A percentile compares a stretch with the other conserved stretches of the same genome.
Evolutionary conservation across 2,888 invertebrate species (phyloP).

Genomic region (Agriopis marginaria): DNA sequence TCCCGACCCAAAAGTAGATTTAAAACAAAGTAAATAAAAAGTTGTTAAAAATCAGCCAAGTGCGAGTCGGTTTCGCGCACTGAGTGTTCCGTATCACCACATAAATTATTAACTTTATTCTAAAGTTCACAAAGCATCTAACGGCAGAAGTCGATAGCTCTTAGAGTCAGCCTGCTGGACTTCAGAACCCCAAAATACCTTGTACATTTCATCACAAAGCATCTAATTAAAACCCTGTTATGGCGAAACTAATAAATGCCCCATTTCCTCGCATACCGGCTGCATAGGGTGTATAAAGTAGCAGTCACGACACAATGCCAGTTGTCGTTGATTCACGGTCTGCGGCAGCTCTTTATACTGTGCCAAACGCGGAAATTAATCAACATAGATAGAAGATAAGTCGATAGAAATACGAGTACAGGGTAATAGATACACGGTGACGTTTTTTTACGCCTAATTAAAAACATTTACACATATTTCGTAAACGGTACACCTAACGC

Average conservation of each 20-base stretch:
- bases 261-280: neutral
- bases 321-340: constrained; percentile 49
- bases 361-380: constrained; percentile 18
- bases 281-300: constrained; percentile 42
- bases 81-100: no score
- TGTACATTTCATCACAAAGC: neutral
- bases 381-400: constrained; percentile 4
- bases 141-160: neutral
- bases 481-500: no score
- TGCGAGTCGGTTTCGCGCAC: no score
- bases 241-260: constrained; percentile 15
- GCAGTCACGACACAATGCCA: constrained; percentile 40
- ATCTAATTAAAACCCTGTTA: constrained; percentile 30
- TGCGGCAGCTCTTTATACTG: constrained; percentile 57
- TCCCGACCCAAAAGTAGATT: no score
- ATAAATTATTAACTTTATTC: no score
- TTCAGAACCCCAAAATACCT: neutral
- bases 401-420: no score
- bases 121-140: no score
- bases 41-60: no score
- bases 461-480: no score
- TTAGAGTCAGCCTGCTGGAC: neutral
- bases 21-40: no score
- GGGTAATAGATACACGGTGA: no score
- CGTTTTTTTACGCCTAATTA: no score